Evolutionary conservation across 2,888 invertebrate genomes (phyloP), one percentile per base, ranked within the genome.

Genomic region (Phania funesta): DNA sequence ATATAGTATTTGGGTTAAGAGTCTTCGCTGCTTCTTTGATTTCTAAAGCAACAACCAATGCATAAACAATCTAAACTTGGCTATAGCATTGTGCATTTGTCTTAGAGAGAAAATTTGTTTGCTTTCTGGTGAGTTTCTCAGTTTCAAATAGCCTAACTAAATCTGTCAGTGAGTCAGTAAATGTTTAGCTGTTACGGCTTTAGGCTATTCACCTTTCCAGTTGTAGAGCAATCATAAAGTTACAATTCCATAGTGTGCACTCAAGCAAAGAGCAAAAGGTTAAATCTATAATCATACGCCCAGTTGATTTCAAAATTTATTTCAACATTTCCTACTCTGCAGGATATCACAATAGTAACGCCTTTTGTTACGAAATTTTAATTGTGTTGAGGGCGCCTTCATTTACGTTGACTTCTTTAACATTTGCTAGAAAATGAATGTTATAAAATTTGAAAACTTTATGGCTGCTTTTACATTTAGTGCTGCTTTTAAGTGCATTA

Each of bases 281-380:
- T 62, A 24, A 62, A 54, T 38, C 70, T 70, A 46, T 70, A 77
- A 77, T 70, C 62, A 62, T 54, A 77, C 70, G 77, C 77, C 77
- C 77, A 77, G 68, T 77, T 77, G 77, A 70, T 64, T 77, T 77
- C 5, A 62, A 16, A 70, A 77, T 77, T 70, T 77, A 77, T 70
- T 62, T 70, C 26, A 62, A 62, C 32, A 68, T 60, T 70, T 70
- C 52, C 20, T 26, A n/a, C 20, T 52, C 50, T 54, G 50, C 38
- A 54, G 68, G 70, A 46, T 26, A 77, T 38, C 32, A 50, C 22
- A 44, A 18, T 29, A 22, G 76, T 60, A 60, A 60, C 76, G 58
- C 67, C 76, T 58, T 52, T 44, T 41, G 60, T 76, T 50, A 41
- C 20, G 6, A n/a, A 26, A 4, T 52, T 62, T 68, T 8, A 26